Percentiles rank a stretch among this genome's conserved stretches.
Conservation (phyloP, 2,113 vertebrate species). For the Burhinus bistriatus region DNA sequence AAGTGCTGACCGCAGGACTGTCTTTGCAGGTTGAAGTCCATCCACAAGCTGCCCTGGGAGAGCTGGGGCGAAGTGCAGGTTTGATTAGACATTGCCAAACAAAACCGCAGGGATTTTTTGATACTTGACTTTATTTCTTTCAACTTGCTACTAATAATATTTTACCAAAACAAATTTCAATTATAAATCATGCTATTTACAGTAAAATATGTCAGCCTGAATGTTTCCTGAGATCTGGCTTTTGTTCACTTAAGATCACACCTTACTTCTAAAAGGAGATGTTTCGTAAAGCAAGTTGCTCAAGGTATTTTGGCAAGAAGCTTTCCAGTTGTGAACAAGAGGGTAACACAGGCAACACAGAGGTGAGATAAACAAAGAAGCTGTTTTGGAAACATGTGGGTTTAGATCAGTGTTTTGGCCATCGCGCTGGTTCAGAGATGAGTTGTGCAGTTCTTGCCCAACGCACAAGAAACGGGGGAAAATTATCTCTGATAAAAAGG, state of each 20-base stretch:
- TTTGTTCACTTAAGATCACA: background rate
- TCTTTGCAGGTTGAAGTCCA: background rate
- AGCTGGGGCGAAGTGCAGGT: background rate
- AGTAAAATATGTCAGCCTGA: background rate
- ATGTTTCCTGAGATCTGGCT: background rate
- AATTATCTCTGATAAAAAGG: background rate
- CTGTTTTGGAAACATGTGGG: background rate
- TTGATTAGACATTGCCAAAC: background rate
- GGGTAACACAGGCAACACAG: background rate
- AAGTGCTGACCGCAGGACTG: background rate
- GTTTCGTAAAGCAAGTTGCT: background rate
- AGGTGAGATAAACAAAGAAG: background rate
- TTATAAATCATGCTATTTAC: background rate
- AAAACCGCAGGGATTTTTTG: background rate
- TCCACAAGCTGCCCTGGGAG: background rate
- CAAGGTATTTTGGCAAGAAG: background rate
- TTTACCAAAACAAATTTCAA: background rate
- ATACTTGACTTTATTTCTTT: background rate
- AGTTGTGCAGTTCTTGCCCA: background rate
- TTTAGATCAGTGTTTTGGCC: background rate
- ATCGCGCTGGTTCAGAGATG: fast-evolving
- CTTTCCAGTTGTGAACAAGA: background rate
- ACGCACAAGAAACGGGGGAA: background rate
- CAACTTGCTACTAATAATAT: background rate
- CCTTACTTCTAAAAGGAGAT: background rate